Conservation (phyloP, 2,888 invertebrate genomes). For the Nudaria mundana region DNA sequence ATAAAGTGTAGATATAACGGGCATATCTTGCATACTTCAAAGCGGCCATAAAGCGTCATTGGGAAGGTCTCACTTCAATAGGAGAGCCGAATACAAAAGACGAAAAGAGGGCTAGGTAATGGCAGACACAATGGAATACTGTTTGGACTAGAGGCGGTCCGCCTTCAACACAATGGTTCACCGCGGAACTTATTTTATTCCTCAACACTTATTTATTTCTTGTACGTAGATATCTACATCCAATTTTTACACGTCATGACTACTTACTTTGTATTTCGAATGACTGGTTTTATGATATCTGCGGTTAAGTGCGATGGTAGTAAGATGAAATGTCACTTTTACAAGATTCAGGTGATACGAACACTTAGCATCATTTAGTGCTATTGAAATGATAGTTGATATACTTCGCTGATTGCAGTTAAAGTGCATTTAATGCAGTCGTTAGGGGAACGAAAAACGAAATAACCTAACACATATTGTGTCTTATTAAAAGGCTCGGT, state of each 20-base stretch:
- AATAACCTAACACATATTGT: too few species aligned
- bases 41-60: conserved; percentile 73
- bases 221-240: conserved; percentile 45
- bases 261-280: conserved; percentile 23
- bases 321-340: too few species aligned
- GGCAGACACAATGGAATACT: conserved; percentile 77
- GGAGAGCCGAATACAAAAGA: conserved; percentile 75
- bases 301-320: too few species aligned
- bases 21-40: conserved; percentile 72
- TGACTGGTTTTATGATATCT: background rate
- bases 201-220: conserved; percentile 69
- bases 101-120: conserved; percentile 79
- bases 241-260: conserved; percentile 49
- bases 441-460: too few species aligned
- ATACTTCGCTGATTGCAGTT: too few species aligned
- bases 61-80: conserved; percentile 77
- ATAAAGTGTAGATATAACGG: conserved; percentile 41
- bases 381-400: too few species aligned
- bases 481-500: too few species aligned
- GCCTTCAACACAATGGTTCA: conserved; percentile 64
- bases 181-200: conserved; percentile 75
- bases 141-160: conserved; percentile 72
- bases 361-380: too few species aligned
- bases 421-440: too few species aligned
- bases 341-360: too few species aligned